A percentile compares a stretch with the other conserved stretches of the same genome.
Evolutionary conservation across 2,113 vertebrate genomes (phyloP).

Genomic region (Ovis canadensis): DNA sequence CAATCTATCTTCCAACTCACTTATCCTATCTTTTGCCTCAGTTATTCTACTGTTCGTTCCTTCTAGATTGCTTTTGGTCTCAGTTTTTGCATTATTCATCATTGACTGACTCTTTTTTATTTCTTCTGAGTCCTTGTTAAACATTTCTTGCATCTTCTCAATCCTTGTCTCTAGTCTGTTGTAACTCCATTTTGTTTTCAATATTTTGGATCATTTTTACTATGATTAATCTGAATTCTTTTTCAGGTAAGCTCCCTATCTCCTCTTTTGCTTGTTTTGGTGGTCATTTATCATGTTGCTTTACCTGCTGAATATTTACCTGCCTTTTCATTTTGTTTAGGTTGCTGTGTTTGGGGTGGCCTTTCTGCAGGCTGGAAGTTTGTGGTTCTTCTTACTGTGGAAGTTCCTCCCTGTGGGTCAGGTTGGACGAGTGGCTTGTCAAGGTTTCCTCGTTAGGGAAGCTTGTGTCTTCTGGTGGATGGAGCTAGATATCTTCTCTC

Average conservation of each 20-base stretch:
- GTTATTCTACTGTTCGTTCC: background rate
- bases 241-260: background rate
- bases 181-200: background rate
- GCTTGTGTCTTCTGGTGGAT: background rate
- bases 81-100: background rate
- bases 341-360: background rate
- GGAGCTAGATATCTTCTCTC: background rate
- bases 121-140: background rate
- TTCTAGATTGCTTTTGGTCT: background rate
- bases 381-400: background rate
- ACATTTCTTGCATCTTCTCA: background rate
- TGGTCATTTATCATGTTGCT: too few species aligned
- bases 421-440: background rate
- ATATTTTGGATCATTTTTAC: background rate
- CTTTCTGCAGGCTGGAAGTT: background rate
- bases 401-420: background rate
- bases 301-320: background rate
- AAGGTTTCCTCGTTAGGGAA: background rate
- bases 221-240: background rate
- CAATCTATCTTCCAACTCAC: background rate
- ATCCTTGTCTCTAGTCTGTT: background rate
- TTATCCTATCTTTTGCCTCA: background rate
- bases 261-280: background rate
- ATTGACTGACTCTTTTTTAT: background rate
- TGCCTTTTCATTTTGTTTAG: background rate